phyloP scores from a whole-genome alignment of 2,113 vertebrate species.

The Perognathus longimembris region DNA sequence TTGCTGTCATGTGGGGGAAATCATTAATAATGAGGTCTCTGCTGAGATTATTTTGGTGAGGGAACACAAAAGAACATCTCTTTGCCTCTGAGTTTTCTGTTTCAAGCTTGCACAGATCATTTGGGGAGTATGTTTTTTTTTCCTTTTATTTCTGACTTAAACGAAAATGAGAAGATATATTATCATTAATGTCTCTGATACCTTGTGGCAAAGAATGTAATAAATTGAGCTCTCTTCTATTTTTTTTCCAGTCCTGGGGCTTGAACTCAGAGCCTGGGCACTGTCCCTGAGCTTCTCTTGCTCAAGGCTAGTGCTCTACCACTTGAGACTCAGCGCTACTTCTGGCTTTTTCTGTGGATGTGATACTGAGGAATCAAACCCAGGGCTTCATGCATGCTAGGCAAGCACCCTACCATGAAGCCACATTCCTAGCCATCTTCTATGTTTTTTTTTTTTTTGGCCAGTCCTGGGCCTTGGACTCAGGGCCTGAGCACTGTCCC shows the following conservation, averaged over 20 bases:
- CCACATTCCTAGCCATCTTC: too few species aligned
- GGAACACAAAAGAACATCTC: constrained; percentile 1
- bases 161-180: not conserved
- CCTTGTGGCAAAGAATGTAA: constrained; percentile 5
- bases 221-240: not conserved
- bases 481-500: too few species aligned
- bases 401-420: too few species aligned
- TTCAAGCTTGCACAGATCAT: not conserved
- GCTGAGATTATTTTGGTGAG: constrained; percentile 42
- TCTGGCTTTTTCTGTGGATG: too few species aligned
- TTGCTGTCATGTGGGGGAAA: constrained; percentile 89
- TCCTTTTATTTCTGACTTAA: not conserved
- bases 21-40: constrained; percentile 92
- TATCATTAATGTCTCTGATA: constrained; percentile 28
- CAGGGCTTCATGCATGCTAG: too few species aligned
- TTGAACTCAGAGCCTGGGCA: too few species aligned
- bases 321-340: too few species aligned
- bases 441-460: too few species aligned
- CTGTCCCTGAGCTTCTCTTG: too few species aligned
- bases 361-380: too few species aligned
- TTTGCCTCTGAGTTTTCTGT: constrained; percentile 29
- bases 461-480: too few species aligned
- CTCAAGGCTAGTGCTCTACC: too few species aligned
- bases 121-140: constrained; percentile 3
- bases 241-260: constrained; percentile 2